phyloP scores from a whole-genome alignment of 2,888 invertebrate genomes.

The Nymphalis polychloros region DNA sequence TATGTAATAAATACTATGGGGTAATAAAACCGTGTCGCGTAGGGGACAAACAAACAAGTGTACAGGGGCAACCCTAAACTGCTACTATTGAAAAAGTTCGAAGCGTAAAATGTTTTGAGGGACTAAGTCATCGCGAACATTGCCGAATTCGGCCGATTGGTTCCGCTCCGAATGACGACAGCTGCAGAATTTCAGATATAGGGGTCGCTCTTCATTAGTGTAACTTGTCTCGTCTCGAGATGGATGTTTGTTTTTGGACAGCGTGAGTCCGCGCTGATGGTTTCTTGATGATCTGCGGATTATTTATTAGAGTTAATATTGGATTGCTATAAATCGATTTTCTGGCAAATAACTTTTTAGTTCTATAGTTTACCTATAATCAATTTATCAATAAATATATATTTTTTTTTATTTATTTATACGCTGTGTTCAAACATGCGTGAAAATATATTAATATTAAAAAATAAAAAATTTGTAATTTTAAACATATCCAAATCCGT shows the following conservation, averaged over 20 bases:
- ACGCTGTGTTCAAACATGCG: too few species aligned
- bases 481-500: too few species aligned
- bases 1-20: constrained; percentile 82
- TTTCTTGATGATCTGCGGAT: constrained; percentile 71
- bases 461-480: too few species aligned
- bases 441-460: too few species aligned
- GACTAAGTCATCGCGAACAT: constrained; percentile 61
- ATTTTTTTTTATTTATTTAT: too few species aligned
- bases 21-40: constrained; percentile 72
- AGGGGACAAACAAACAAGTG: constrained; percentile 81
- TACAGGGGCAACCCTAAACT: constrained; percentile 66
- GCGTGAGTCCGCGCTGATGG: constrained; percentile 67
- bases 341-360: neutral
- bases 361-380: too few species aligned
- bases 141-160: constrained; percentile 67
- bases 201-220: constrained; percentile 79
- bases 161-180: constrained; percentile 78
- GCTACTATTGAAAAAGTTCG: constrained; percentile 33
- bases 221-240: constrained; percentile 77
- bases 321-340: neutral
- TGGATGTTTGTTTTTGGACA: constrained; percentile 80
- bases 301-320: constrained; percentile 32
- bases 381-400: too few species aligned
- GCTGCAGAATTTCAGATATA: constrained; percentile 78
- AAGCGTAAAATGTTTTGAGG: constrained; percentile 55